phyloP scores from a whole-genome alignment of 2,113 vertebrate species.

The Oreotragus oreotragus region DNA sequence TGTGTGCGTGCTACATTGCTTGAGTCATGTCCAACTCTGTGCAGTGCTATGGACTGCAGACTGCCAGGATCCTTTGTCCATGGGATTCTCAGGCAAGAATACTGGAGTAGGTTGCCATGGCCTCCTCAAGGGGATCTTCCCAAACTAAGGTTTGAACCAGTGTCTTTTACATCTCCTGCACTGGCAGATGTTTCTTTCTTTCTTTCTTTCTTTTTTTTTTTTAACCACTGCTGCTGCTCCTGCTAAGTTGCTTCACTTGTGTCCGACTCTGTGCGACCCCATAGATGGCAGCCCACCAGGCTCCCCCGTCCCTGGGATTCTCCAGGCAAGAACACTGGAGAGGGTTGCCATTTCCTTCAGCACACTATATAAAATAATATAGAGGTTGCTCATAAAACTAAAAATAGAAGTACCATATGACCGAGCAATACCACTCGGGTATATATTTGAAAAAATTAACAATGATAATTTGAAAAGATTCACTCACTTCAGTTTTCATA shows the following conservation, averaged over 20 bases:
- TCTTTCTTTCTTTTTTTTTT: neutral
- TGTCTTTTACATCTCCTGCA: neutral
- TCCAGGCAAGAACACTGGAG: no score
- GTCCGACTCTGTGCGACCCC: no score
- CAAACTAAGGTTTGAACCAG: neutral
- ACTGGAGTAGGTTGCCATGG: neutral
- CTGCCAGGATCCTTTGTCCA: neutral
- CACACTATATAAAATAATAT: neutral
- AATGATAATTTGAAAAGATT: no score
- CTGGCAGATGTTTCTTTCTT: rapidly evolving
- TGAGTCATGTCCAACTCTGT: neutral
- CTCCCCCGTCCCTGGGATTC: no score
- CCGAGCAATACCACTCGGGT: no score
- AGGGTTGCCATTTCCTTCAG: neutral
- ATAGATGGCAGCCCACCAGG: no score
- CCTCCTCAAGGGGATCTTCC: neutral
- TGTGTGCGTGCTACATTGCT: rapidly evolving
- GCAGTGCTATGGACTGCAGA: neutral
- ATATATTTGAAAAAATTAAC: no score
- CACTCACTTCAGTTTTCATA: no score
- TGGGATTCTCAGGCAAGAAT: neutral
- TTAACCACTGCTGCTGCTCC: neutral
- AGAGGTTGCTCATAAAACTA: no score
- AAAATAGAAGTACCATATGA: no score
- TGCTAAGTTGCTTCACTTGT: no score